phyloP scores from a whole-genome alignment of 2,113 vertebrate genomes.

The Tragelaphus scriptus region DNA sequence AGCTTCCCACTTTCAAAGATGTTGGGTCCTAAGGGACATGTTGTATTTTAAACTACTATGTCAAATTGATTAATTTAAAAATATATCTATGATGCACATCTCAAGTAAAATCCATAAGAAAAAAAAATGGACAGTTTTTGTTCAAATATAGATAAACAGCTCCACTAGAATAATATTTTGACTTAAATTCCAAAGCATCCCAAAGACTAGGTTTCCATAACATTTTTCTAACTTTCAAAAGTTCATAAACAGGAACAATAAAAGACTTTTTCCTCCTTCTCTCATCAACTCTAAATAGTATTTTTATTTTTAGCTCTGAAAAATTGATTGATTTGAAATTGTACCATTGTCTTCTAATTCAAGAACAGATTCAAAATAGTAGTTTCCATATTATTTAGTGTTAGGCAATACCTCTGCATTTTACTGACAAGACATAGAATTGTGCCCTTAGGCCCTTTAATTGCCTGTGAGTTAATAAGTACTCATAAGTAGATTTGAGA shows the following conservation, averaged over 20 bases:
- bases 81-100: conserved; percentile 29
- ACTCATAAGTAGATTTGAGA: neutral
- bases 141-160: conserved; percentile 45
- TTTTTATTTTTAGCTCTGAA: neutral
- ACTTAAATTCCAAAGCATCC: conserved; percentile 21
- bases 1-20: conserved; percentile 61
- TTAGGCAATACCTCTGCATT: neutral
- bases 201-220: neutral
- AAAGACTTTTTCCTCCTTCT: neutral
- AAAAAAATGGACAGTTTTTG: conserved; percentile 24
- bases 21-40: conserved; percentile 62
- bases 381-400: neutral
- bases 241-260: conserved; percentile 21
- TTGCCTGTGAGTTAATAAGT: neutral
- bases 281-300: neutral
- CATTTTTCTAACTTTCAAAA: conserved; percentile 26
- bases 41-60: conserved; percentile 65
- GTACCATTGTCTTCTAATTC: neutral
- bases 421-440: neutral
- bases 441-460: neutral
- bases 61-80: conserved; percentile 66
- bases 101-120: conserved; percentile 44
- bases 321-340: neutral
- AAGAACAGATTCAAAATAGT: neutral
- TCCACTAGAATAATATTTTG: conserved; percentile 14